A percentile compares a stretch with the other conserved stretches of the same genome.
These are phyloP conservation scores for Tenebrosternarchus preto DNA, from an alignment of 2,113 vertebrate genomes.

Conservation along the genomic window DNA sequence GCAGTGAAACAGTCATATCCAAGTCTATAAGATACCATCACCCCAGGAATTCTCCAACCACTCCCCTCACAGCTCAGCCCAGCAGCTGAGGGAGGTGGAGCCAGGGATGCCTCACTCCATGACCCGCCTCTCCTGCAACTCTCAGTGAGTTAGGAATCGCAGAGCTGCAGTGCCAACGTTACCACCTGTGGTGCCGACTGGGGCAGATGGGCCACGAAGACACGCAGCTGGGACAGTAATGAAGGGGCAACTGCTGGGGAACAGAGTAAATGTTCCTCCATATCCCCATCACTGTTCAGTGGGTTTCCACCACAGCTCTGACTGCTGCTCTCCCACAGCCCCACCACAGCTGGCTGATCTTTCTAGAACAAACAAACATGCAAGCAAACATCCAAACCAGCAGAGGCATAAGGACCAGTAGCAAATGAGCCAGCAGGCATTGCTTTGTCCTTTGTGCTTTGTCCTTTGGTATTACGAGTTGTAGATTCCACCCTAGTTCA, in stretches of 20 bases:
- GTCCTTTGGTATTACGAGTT: too few relatives aligned
- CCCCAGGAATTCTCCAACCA: not conserved
- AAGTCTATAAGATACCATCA: too few relatives aligned
- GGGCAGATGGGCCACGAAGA: slow-evolving; percentile 76
- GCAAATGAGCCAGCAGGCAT: not conserved
- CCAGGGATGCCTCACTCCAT: slow-evolving; percentile 17
- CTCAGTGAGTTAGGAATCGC: too few relatives aligned
- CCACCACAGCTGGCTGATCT: not conserved
- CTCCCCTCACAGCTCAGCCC: not conserved
- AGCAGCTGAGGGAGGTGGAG: slow-evolving; percentile 12
- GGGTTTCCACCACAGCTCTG: slow-evolving; percentile 47
- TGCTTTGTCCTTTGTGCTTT: too few relatives aligned
- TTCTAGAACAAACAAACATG: too few relatives aligned
- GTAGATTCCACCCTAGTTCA: not conserved
- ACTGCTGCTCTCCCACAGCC: slow-evolving; percentile 47
- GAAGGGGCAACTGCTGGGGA: slow-evolving; percentile 73
- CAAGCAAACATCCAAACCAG: not conserved
- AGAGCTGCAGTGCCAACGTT: slow-evolving; percentile 26
- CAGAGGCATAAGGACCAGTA: not conserved
- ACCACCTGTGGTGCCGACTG: slow-evolving; percentile 62
- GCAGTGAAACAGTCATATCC: too few relatives aligned
- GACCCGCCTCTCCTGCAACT: slow-evolving; percentile 29
- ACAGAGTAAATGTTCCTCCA: too few relatives aligned
- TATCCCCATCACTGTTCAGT: too few relatives aligned
- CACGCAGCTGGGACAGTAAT: slow-evolving; percentile 72